phyloP scores from a whole-genome alignment of 2,888 invertebrate species.

The Sthenelais limicola region DNA sequence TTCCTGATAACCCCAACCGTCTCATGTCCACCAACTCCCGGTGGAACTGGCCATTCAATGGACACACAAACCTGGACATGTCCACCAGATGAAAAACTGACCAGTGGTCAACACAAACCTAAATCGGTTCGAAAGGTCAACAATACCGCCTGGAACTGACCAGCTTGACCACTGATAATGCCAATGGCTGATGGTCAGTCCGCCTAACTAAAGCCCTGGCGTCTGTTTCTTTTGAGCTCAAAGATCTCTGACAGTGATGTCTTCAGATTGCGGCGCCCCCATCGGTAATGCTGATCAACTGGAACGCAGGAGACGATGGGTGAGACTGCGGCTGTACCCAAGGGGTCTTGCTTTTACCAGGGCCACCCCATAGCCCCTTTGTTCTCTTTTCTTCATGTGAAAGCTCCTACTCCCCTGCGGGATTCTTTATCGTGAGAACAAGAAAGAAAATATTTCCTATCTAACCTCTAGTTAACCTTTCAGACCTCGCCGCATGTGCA shows the following conservation, averaged over 20 bases:
- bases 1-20: slow-evolving; percentile 14
- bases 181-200: slow-evolving; percentile 2
- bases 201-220: no score
- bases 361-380: slow-evolving; percentile 16
- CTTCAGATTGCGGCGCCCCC: no score
- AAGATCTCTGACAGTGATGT: no score
- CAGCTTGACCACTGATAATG: slow-evolving; percentile 14
- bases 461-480: slow-evolving; percentile 38
- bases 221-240: no score
- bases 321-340: background rate
- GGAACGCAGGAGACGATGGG: background rate
- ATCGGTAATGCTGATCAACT: no score
- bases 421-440: slow-evolving; percentile 33
- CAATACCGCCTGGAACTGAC: slow-evolving; percentile 28
- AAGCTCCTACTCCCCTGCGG: slow-evolving; percentile 26
- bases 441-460: slow-evolving; percentile 39
- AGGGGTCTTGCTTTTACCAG: background rate
- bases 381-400: slow-evolving; percentile 13
- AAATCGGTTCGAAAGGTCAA: slow-evolving; percentile 31
- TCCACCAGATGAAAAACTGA: slow-evolving; percentile 32
- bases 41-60: slow-evolving; percentile 21
- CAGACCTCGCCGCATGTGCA: slow-evolving; percentile 15
- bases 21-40: slow-evolving; percentile 19
- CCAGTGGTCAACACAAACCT: background rate
- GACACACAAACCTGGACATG: slow-evolving; percentile 31